These are phyloP conservation scores for Agrypnus murinus DNA, from an alignment of 2,888 invertebrate species.

Conservation along the genomic window DNA sequence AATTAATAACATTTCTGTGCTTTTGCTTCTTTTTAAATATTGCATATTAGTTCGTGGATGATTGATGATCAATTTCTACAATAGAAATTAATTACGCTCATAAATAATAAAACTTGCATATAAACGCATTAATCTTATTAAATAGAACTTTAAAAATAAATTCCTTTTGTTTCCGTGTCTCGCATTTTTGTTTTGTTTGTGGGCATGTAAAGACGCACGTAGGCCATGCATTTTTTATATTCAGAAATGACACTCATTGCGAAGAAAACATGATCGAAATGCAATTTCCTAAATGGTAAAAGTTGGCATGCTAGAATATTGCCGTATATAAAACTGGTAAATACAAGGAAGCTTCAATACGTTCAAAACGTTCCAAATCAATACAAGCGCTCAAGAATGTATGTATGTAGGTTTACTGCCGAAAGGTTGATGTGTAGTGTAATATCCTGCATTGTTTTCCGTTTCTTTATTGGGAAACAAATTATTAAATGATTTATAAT, in stretches of 20 bases:
- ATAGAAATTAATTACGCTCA: slow-evolving; percentile 13
- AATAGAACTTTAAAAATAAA: not conserved
- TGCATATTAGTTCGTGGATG: not conserved
- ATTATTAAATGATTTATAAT: no score
- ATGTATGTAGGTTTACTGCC: no score
- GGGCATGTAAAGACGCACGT: slow-evolving; percentile 9
- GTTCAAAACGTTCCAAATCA: no score
- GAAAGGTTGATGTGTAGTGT: no score
- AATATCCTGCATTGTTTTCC: no score
- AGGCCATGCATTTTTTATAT: slow-evolving; percentile 13
- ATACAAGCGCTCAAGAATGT: no score
- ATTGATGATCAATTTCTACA: slow-evolving; percentile 12
- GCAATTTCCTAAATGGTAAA: not conserved
- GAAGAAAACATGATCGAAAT: not conserved
- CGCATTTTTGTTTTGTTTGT: not conserved
- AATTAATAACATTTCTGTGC: slow-evolving; percentile 15
- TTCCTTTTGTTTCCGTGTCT: slow-evolving; percentile 1
- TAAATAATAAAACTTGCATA: slow-evolving; percentile 1
- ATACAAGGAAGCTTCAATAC: no score
- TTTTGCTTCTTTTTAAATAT: not conserved
- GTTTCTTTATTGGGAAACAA: no score
- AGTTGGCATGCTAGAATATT: no score
- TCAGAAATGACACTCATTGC: not conserved
- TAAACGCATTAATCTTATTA: slow-evolving; percentile 6
- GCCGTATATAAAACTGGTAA: no score